Base-by-base conservation (phyloP, 2,888 invertebrate species). In the Macrophya annulata region DNA sequence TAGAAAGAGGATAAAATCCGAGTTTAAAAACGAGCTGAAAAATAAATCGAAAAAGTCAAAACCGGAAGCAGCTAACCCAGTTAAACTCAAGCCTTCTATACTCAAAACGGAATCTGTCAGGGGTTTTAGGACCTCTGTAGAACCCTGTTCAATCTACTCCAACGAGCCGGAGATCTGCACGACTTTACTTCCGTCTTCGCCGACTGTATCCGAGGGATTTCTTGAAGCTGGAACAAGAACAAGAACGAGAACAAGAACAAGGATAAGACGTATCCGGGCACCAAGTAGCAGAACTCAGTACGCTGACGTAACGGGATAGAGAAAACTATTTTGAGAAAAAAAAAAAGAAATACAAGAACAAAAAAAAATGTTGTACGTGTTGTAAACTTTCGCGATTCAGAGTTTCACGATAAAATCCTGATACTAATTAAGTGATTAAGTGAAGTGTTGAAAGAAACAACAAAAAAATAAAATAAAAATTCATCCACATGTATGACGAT, bases 271-370 rank as follows among this genome's bases (percentile, higher is more conserved):
- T 81, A 21, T 40, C 43, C 15, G 65, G 43, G 45, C 21, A 65
- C 12, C 45, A 10, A 65, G 45, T 25, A 62, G 12, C 5, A 45
- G 45, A 31, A 83, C 65, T 45, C 83, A 68, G 45, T 83, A 48
- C 83, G 68, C 68, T 6, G 48, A 40, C 37, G 68, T 83, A 3
- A 83, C 83, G 4, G 68, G 83, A 51, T 83, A 12, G n/a, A 31
- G 43, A 43, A 25, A 45, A 74, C 6, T 5, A 74, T 21, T 43
- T 74, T 71, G 51, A 51, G 40, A 2, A 4, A 4, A 15, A 25
- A 4, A 21, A 3, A 59, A n/a, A n/a, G n/a, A n/a, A n/a, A n/a
- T n/a, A n/a, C n/a, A n/a, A 55, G n/a, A 21, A 10, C n/a, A 25
- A 71, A 40, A 71, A 48, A 21, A 31, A 21, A 12, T 12, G 12